Evolutionary conservation across 2,888 invertebrate species (phyloP).

Genomic region (Crepidodera aurea): DNA sequence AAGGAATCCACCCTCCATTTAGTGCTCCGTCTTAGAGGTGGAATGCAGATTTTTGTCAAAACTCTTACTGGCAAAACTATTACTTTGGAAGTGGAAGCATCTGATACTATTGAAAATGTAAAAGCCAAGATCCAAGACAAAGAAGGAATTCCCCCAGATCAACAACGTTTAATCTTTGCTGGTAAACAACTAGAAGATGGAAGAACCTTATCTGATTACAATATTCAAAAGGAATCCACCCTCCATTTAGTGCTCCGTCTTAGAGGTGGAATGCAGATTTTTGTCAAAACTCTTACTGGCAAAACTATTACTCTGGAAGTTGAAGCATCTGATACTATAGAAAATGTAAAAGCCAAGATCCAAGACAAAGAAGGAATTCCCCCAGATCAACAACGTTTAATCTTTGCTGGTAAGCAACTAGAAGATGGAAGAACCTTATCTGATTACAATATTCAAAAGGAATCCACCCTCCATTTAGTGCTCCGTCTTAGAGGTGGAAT

Average conservation of each 20-base stretch:
- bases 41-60: conserved; percentile 73
- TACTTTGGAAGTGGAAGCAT: conserved; percentile 67
- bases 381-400: conserved; percentile 69
- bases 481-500: conserved; percentile 20
- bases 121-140: conserved; percentile 69
- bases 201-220: too few species aligned
- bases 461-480: conserved; percentile 18
- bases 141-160: conserved; percentile 67
- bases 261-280: conserved; percentile 68
- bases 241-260: conserved; percentile 66
- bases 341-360: conserved; percentile 71
- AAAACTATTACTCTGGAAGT: conserved; percentile 67
- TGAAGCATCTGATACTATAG: conserved; percentile 71
- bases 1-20: too few species aligned
- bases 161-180: conserved; percentile 69
- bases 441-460: conserved; percentile 72
- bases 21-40: conserved; percentile 52
- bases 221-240: conserved; percentile 71
- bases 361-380: conserved; percentile 67
- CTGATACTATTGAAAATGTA: conserved; percentile 71
- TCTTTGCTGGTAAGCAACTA: conserved; percentile 75
- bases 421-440: conserved; percentile 70
- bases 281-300: conserved; percentile 63
- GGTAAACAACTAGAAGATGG: too few species aligned
- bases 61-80: conserved; percentile 68